These are phyloP conservation scores for Xiphorhynchus elegans DNA, from an alignment of 2,113 vertebrate genomes.

Conservation along the genomic window DNA sequence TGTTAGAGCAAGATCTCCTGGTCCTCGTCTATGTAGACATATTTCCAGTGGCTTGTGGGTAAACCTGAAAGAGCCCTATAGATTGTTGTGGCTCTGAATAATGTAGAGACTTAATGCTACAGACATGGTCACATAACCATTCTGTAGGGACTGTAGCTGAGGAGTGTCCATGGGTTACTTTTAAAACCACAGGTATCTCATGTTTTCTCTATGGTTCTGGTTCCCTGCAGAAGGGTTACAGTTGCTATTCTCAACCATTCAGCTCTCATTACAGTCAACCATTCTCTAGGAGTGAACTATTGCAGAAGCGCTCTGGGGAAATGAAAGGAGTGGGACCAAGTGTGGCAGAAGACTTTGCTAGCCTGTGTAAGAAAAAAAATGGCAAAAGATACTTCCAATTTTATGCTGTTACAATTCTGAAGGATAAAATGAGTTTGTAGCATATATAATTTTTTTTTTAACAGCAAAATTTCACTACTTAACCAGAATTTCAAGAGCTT, in stretches of 20 bases:
- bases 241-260: neutral
- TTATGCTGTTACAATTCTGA: neutral
- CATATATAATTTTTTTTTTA: neutral
- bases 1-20: neutral
- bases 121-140: accelerated
- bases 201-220: neutral
- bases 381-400: neutral
- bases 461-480: neutral
- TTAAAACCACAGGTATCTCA: neutral
- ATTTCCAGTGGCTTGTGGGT: neutral
- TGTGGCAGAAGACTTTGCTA: neutral
- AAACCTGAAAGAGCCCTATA: neutral
- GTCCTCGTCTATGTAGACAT: neutral
- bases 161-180: neutral
- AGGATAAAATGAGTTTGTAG: neutral
- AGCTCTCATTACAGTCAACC: neutral
- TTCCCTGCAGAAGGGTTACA: neutral
- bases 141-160: neutral
- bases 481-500: neutral
- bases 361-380: neutral
- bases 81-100: neutral
- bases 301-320: neutral
- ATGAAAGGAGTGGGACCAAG: neutral
- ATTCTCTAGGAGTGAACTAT: neutral
- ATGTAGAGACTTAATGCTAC: neutral